Base-by-base conservation (phyloP, 1,140 invertebrate genomes). In the Trinorchestia longiramus region DNA sequence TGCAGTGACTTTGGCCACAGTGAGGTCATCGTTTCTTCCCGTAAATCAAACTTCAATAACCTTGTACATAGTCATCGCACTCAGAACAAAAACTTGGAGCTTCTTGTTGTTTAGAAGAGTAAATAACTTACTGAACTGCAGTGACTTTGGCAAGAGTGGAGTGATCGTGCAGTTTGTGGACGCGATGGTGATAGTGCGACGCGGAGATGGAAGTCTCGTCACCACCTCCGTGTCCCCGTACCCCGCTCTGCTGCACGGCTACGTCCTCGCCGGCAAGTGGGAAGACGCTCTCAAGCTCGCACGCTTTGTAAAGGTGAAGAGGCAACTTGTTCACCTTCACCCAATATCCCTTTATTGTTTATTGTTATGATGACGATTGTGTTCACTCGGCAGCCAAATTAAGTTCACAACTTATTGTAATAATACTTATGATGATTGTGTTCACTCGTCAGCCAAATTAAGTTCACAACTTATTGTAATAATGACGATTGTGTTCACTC, bases 81-180 rank as follows among this genome's bases (percentile, higher is more conserved):
- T 23, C 62, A 19, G 6, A 36, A 28, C 62, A 77, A 36, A 23
- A 77, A 19, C 28, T 23, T 1, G 1, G 36, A 36, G 1, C 36
- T 36, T 36, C 62, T 77, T 36, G 28, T 77, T 36, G 28, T 36
- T 23, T 77, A 15, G 36, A 77, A 77, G 8, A 11, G 15, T 36
- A 77, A 77, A 77, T 77, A 28, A 77, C 15, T 77, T 77, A 77
- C 62, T 77, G 62, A 77, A 77, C 62, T 77, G 15, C 96, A 98
- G 98, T 97, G 99, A 99, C 97, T 98, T 98, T 97, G 99, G 98
- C 1, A 98, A 98, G 97, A 98, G 98, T 97, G 98, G 98, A 0
- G 98, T 98, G 96, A 98, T 99, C 6, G 97, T 98, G 40, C 98
- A 98, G 97, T 99, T 99, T 97, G 97, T 98, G 96, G 98, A 98